These are phyloP conservation scores for Melanerpes aurifrons DNA, from an alignment of 2,113 vertebrate species.

Conservation along the genomic window DNA sequence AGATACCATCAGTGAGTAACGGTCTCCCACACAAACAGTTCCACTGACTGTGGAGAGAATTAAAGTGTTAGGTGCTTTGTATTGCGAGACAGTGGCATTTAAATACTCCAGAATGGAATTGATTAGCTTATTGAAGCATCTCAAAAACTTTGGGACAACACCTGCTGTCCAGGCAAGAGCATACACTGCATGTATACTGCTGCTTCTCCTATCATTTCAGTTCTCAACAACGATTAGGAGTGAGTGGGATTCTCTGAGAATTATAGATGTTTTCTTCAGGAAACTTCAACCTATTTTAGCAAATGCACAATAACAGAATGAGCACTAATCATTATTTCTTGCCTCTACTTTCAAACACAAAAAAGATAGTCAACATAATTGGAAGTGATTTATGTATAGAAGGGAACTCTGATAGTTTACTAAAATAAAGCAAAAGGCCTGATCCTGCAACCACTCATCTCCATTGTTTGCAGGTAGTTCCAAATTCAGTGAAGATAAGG, in stretches of 20 bases:
- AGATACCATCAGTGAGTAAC: not conserved
- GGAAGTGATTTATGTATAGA: not conserved
- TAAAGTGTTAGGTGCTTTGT: not conserved
- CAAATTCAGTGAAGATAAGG: not conserved
- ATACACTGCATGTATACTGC: not conserved
- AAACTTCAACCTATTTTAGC: not conserved
- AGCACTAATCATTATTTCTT: not conserved
- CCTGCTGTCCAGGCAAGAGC: not conserved
- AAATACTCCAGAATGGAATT: not conserved
- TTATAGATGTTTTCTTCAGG: not conserved
- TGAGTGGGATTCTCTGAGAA: not conserved
- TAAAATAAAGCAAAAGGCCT: not conserved
- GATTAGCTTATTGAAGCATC: not conserved
- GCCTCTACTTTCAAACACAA: not conserved
- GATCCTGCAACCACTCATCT: not conserved
- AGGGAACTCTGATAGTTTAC: not conserved
- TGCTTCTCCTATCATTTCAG: not conserved
- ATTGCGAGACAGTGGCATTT: not conserved
- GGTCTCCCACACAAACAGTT: not conserved
- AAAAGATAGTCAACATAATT: not conserved
- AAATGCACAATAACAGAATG: not conserved
- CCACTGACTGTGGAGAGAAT: not conserved
- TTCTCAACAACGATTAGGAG: not conserved
- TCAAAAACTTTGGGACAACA: not conserved
- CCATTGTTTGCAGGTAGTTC: not conserved